Evolutionary conservation across 2,888 invertebrate species (phyloP), one percentile per base, ranked within the genome.

Genomic region (Laothoe populi): DNA sequence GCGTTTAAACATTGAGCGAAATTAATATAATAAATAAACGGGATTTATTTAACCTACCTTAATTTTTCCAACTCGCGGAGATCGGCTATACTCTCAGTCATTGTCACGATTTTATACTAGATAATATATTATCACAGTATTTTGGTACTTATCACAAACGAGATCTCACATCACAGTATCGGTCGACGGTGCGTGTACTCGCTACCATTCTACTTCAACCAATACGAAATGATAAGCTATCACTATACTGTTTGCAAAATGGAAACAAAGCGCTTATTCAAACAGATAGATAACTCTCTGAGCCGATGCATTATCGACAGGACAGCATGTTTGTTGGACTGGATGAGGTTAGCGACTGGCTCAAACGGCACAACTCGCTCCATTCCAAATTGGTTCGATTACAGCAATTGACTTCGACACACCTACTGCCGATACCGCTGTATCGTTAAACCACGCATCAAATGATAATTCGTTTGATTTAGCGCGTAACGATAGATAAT

Each of bases 201-300:
- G 65, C 74, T 76, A 70, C 72, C 78, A 81, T 73, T 79, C 75
- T 76, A 74, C 82, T 79, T 74, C 74, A 71, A 82, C 84, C 84
- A 90, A 84, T 87, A 83, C 77, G 68, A 63, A 64, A 66, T 67
- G 91, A 91, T 92, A 91, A 91, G 89, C 90, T 90, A 88, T 53
- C 53, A 11, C 64, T 71, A 69, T 70, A 74, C 65, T 86, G 82
- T 86, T 86, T 83, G 84, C 79, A 79, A 81, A 82, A 83, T 81
- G 79, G 75, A 79, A 79, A 87, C 82, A 82, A 81, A 79, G 75
- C 81, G 73, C 68, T 69, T 75, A 78, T 73, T 77, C 73, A 84
- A 82, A 80, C 70, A 77, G 70, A 70, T 68, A 74, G 76, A 83
- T 82, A 82, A 74, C 75, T 74, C 69, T 71, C 65, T 72, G 72